phyloP scores from a whole-genome alignment of 2,888 invertebrate species.

The Steinernema hermaphroditum region DNA sequence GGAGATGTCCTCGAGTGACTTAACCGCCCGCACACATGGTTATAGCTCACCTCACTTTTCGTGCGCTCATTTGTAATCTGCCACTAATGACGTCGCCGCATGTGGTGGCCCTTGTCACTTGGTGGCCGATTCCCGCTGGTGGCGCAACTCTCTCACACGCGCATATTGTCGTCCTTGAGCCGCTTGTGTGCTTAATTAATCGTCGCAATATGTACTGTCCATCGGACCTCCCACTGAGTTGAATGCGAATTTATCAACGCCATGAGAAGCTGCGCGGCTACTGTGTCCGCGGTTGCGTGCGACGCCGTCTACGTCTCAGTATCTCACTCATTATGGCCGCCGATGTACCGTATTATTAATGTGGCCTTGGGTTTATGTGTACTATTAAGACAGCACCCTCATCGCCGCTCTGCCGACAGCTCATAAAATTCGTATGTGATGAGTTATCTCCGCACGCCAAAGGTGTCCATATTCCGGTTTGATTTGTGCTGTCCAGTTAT shows the following conservation, averaged over 20 bases:
- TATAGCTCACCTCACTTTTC: constrained; percentile 16
- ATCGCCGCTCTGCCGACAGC: not conserved
- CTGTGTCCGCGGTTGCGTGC: not conserved
- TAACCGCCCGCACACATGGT: constrained; percentile 9
- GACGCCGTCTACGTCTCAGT: not conserved
- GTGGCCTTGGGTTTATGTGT: constrained; percentile 23
- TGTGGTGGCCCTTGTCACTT: constrained; percentile 18
- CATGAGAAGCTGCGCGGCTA: constrained; percentile 27
- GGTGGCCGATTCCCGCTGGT: not conserved
- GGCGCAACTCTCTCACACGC: constrained; percentile 25
- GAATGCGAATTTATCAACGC: constrained; percentile 27
- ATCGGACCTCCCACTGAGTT: constrained; percentile 24
- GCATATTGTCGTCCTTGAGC: constrained; percentile 28
- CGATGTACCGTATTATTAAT: constrained; percentile 27
- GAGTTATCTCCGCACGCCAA: no score
- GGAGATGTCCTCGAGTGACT: not conserved
- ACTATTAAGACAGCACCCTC: not conserved
- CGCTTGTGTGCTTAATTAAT: not conserved
- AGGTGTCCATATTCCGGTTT: no score
- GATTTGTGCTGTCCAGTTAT: not conserved
- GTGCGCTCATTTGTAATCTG: constrained; percentile 29
- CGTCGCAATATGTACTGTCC: constrained; percentile 26
- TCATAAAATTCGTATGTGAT: constrained; percentile 10
- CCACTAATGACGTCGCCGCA: constrained; percentile 27
- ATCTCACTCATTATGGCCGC: constrained; percentile 11